Base-by-base conservation (phyloP, 2,888 invertebrate species). In the Watsonalla cultraria region DNA sequence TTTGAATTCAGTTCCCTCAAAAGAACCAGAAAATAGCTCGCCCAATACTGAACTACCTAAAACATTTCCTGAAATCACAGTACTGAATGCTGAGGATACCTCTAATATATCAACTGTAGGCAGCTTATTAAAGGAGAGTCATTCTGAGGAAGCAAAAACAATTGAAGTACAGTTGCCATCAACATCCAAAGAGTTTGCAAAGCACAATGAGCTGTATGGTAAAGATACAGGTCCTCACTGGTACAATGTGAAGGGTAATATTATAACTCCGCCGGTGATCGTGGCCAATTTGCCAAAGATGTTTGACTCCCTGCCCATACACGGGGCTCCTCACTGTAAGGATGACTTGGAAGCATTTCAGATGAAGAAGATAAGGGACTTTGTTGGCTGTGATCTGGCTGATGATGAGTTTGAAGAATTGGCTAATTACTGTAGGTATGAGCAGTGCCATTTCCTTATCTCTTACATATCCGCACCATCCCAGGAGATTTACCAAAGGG, bases 381-480 rank as follows among this genome's bases (percentile, higher is more conserved):
- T 76, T 75, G 72, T 88, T 45, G 86, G 86, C 0, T 71, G 66
- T 57, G 81, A 70, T 53, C 62, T 91, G 6, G 80, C 69, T 51
- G 79, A 89, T 54, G 73, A 82, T 14, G 86, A 91, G 56, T 87
- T 84, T 65, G 63, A 76, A 0, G 78, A 88, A 54, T 64, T 92
- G 5, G 65, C 75, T 0, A 73, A 76, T 7, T 90, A 86, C 67
- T 92, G 92, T 80, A 91, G 87, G 92, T 92, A 70, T 60, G 45
- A 50, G 24, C 37, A 42, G 47, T 37, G 6, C 9, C 37, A 9
- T 11, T 42, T 42, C 4, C 11, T 11, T 42, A 42, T 8, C 24
- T 24, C 24, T 24, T 24, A 24, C 24, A 24, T 24, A 24, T 24
- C 4, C 24, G 4, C 24, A 24, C 4, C 24, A 24, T 24, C 24